These are phyloP conservation scores for Gasterosteus aculeatus DNA, from an alignment of 2,113 vertebrate genomes.

Conservation along the genomic window DNA sequence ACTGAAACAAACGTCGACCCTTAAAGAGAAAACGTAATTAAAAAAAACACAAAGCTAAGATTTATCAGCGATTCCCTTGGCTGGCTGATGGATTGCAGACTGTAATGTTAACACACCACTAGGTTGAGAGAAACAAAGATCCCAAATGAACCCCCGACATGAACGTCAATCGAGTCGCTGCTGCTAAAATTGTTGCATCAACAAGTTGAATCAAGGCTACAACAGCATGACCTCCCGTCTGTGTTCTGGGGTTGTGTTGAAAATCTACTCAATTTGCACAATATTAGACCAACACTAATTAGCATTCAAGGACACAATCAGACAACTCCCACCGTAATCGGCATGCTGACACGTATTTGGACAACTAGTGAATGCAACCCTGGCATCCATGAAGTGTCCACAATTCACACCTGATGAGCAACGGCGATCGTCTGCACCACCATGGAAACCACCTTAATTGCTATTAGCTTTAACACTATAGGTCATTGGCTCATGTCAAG, in stretches of 20 bases:
- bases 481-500: slow-evolving; percentile 32
- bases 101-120: not conserved
- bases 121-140: not conserved
- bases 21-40: not conserved
- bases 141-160: not conserved
- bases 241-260: not conserved
- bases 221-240: not conserved
- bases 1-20: slow-evolving; percentile 11
- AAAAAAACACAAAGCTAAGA: not conserved
- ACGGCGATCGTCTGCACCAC: not conserved
- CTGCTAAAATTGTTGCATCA: not conserved
- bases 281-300: slow-evolving; percentile 11
- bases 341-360: not conserved
- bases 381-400: slow-evolving; percentile 1
- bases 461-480: slow-evolving; percentile 28
- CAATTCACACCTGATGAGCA: not conserved
- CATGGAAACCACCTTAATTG: slow-evolving; percentile 34
- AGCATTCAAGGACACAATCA: slow-evolving; percentile 10
- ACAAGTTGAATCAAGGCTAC: not conserved
- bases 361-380: not conserved
- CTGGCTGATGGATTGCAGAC: not conserved
- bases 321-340: slow-evolving; percentile 9
- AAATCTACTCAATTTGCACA: not conserved
- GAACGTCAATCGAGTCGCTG: not conserved
- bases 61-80: not conserved